Evolutionary conservation across 2,888 invertebrate species (phyloP).

Genomic region (Polydrusus tereticollis): DNA sequence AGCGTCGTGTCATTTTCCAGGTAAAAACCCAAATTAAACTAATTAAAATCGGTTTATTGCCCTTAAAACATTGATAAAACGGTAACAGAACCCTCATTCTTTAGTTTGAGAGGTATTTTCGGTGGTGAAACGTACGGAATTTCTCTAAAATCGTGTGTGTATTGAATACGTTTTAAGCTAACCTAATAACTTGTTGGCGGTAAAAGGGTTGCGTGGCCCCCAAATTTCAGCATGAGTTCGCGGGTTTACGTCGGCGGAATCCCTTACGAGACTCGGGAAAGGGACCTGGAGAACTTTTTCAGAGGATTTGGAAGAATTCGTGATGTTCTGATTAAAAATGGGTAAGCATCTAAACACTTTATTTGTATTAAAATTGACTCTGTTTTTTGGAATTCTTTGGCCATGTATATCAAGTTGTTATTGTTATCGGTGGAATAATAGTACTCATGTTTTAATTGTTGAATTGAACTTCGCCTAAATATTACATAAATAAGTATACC

Average conservation of each 20-base stretch:
- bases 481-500: no score
- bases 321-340: constrained; percentile 81
- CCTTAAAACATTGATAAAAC: neutral
- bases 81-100: neutral
- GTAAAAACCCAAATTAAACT: constrained; percentile 7
- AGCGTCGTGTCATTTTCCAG: constrained; percentile 27
- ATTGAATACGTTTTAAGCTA: constrained; percentile 17
- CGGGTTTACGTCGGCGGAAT: constrained; percentile 81
- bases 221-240: constrained; percentile 63
- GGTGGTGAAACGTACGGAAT: neutral
- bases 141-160: neutral
- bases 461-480: no score
- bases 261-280: constrained; percentile 77
- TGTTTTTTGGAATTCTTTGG: neutral
- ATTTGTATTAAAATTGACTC: neutral
- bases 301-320: constrained; percentile 78
- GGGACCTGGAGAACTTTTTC: constrained; percentile 81
- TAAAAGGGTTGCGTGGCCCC: constrained; percentile 21
- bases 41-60: constrained; percentile 16
- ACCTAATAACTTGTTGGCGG: constrained; percentile 40
- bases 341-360: constrained; percentile 57
- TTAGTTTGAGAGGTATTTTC: constrained; percentile 8
- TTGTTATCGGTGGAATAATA: no score
- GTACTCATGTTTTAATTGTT: no score
- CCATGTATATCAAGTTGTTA: no score